phyloP scores from a whole-genome alignment of 2,113 vertebrate species.

The Microcebus tavaratra region DNA sequence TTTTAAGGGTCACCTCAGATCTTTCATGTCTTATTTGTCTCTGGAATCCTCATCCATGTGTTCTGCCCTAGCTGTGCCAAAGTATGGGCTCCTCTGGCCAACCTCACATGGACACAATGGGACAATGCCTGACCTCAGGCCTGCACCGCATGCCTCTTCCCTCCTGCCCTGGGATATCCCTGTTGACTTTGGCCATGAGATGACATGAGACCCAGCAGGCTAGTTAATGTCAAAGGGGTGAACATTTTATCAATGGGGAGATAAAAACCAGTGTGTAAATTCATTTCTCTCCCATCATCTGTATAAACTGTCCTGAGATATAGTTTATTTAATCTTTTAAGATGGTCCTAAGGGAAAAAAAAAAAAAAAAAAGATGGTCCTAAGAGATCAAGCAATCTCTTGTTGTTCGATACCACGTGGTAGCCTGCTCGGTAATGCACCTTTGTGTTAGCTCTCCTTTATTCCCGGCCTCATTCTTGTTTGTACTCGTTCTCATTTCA shows the following conservation, averaged over 20 bases:
- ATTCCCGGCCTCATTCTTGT: background rate
- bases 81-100: background rate
- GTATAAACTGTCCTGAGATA: background rate
- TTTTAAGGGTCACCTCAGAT: background rate
- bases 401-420: background rate
- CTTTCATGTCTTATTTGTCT: background rate
- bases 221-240: background rate
- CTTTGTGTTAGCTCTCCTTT: background rate
- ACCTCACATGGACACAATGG: background rate
- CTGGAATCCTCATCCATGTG: background rate
- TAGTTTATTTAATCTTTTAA: background rate
- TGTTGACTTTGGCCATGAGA: background rate
- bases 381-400: background rate
- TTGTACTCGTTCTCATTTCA: background rate
- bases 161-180: background rate
- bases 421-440: background rate
- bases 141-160: background rate
- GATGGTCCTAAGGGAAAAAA: background rate
- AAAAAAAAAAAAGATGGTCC: no score
- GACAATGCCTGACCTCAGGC: background rate
- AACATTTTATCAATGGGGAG: background rate
- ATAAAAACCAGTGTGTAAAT: background rate
- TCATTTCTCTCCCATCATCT: background rate
- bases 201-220: background rate
- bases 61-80: background rate